Conservation (phyloP, 2,888 invertebrate genomes). For the Eilema depressum region DNA sequence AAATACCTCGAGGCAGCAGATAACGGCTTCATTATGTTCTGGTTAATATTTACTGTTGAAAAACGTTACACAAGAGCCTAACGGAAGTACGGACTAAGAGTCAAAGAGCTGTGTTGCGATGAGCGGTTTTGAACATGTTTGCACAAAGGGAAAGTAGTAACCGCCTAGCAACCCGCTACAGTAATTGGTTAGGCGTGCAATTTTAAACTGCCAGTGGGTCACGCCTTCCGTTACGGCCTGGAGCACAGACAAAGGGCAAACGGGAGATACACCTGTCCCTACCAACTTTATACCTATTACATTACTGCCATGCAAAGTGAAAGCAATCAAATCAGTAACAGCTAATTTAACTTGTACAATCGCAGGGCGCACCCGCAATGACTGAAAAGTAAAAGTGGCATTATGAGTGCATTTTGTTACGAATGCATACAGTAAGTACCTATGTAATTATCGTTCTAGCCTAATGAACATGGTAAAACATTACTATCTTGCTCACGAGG, state of each 20-base stretch:
- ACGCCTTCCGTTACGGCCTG: conserved; percentile 56
- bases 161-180: conserved; percentile 42
- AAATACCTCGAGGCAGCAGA: conserved; percentile 46
- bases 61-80: conserved; percentile 42
- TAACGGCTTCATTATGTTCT: conserved; percentile 41
- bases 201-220: conserved; percentile 53
- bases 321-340: conserved; percentile 23
- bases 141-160: conserved; percentile 51
- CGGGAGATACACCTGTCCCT: conserved; percentile 59
- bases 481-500: conserved; percentile 40
- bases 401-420: conserved; percentile 29
- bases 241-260: conserved; percentile 51
- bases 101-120: conserved; percentile 42
- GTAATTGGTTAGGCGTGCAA: conserved; percentile 54
- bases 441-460: conserved; percentile 48
- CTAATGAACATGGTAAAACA: conserved; percentile 52
- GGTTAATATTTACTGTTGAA: conserved; percentile 29
- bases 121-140: conserved; percentile 48
- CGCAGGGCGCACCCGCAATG: background rate
- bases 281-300: conserved; percentile 42
- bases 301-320: conserved; percentile 21
- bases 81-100: conserved; percentile 41
- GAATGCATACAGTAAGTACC: conserved; percentile 26
- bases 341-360: conserved; percentile 17
- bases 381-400: conserved; percentile 55